phyloP scores from a whole-genome alignment of 2,797 vertebrate species.

The Gallinago nigripennis region DNA sequence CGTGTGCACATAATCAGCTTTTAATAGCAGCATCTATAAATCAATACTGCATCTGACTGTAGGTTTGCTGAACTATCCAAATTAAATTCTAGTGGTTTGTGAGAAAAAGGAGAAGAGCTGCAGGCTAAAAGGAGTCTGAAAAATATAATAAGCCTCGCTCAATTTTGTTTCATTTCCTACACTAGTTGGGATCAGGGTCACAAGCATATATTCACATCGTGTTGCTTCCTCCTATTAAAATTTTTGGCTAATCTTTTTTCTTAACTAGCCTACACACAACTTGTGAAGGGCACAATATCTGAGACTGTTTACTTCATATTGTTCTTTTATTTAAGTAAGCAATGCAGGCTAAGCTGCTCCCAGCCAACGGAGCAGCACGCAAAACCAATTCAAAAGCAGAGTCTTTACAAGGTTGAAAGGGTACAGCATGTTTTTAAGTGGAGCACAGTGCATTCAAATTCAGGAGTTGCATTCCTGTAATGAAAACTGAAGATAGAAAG shows the following conservation, averaged over 20 bases:
- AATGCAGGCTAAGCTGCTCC: not conserved
- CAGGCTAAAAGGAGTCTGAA: constrained; percentile 28
- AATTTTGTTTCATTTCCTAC: not conserved
- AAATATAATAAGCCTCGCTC: not conserved
- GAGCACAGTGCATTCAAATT: not conserved
- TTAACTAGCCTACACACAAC: not conserved
- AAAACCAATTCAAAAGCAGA: not conserved
- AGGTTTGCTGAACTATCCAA: constrained; percentile 16
- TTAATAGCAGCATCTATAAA: constrained; percentile 55
- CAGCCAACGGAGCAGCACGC: not conserved
- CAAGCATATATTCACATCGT: not conserved
- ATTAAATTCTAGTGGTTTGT: constrained; percentile 45
- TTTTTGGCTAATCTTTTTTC: not conserved
- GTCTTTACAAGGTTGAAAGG: not conserved
- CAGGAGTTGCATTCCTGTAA: not conserved
- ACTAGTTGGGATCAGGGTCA: not conserved
- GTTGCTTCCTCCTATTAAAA: not conserved
- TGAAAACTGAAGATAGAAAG: not conserved
- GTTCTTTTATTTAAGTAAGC: not conserved
- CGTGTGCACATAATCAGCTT: constrained; percentile 33
- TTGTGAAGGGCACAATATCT: not conserved
- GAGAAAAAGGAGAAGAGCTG: constrained; percentile 32
- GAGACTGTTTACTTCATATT: not conserved
- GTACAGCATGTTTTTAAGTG: not conserved
- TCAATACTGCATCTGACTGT: constrained; percentile 38